phyloP scores from a whole-genome alignment of 2,113 vertebrate genomes.

The Pithys albifrons region DNA sequence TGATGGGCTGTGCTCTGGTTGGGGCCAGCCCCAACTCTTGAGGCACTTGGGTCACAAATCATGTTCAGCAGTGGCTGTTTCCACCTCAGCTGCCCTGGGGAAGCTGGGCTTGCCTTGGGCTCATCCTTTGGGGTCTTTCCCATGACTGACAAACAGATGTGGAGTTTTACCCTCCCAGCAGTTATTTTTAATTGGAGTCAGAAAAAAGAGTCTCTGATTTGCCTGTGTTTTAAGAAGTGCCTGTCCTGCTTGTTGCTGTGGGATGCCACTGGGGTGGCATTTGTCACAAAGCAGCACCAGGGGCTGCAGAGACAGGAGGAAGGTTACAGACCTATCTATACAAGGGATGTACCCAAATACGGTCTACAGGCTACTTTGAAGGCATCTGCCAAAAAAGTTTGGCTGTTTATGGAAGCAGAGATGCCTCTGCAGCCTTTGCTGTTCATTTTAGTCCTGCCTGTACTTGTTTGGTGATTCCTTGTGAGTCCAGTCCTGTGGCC shows the following conservation, averaged over 20 bases:
- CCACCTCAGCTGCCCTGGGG: not conserved
- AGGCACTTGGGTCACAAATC: fast-evolving
- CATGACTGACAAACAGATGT: fast-evolving
- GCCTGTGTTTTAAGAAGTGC: fast-evolving
- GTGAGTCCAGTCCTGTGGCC: not conserved
- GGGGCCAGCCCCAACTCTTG: not conserved
- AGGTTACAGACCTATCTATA: fast-evolving
- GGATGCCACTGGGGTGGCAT: not conserved
- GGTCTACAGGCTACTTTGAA: not conserved
- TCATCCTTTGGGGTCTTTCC: not conserved
- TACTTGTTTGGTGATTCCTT: not conserved
- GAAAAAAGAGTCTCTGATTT: not conserved
- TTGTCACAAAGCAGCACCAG: not conserved
- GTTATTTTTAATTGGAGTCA: not conserved
- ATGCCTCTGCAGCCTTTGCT: not conserved
- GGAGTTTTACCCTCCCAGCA: not conserved
- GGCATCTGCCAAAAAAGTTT: not conserved
- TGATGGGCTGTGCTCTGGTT: not conserved
- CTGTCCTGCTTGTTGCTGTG: not conserved
- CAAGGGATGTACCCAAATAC: not conserved
- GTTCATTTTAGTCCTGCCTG: not conserved
- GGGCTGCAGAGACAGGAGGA: not conserved
- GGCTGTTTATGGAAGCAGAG: not conserved
- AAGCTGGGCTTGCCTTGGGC: not conserved
- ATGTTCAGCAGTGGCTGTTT: fast-evolving